A percentile compares a stretch with the other conserved stretches of the same genome.
phyloP scores from a whole-genome alignment of 2,888 invertebrate species.

The Aspidapion aeneum region DNA sequence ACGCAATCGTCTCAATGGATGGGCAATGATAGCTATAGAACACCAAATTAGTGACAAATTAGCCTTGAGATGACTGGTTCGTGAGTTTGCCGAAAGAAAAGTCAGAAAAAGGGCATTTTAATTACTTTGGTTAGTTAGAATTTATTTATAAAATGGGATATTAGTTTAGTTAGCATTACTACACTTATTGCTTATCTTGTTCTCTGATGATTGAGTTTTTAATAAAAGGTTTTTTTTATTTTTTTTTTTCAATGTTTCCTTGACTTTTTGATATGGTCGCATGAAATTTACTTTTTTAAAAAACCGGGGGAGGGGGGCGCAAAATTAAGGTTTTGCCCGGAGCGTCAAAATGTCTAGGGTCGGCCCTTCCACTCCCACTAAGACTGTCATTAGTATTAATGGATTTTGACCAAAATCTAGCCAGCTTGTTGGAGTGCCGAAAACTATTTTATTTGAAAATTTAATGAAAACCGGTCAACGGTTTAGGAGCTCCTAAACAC shows the following conservation, averaged over 20 bases:
- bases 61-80: neutral
- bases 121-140: too few species aligned
- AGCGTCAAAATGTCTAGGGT: neutral
- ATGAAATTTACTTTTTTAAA: neutral
- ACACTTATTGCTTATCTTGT: neutral
- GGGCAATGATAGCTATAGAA: slow-evolving; percentile 21
- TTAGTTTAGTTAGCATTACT: too few species aligned
- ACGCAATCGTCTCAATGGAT: slow-evolving; percentile 14
- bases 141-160: too few species aligned
- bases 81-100: neutral
- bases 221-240: neutral
- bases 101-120: too few species aligned
- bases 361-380: too few species aligned
- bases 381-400: too few species aligned
- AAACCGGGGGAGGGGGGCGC: neutral
- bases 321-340: neutral
- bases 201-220: neutral
- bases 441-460: too few species aligned
- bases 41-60: slow-evolving; percentile 4
- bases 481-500: too few species aligned
- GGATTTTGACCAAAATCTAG: too few species aligned
- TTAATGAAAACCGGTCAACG: too few species aligned
- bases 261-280: neutral
- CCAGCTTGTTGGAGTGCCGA: too few species aligned
- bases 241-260: neutral